Evolutionary conservation across 2,888 invertebrate genomes (phyloP), one percentile per base, ranked within the genome.

Genomic region (Onthophagus sagittarius): DNA sequence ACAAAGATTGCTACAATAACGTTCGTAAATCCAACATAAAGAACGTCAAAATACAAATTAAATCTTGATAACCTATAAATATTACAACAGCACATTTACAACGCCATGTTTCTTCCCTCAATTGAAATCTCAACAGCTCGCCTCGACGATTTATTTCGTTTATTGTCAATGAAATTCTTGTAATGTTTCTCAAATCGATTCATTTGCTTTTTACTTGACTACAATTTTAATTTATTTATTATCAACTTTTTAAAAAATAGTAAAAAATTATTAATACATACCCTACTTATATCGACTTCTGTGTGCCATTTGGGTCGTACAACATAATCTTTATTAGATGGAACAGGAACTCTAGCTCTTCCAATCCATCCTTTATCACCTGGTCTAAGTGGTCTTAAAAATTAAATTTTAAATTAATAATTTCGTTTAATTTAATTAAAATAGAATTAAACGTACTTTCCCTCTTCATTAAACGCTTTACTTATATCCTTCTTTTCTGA

Each of bases 291-390:
- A 86, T 97, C 96, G 67, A 93, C 90, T 82, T 97, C 97, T 75
- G 92, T 90, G 77, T 93, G 93, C 90, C 95, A 96, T 85, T 94
- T 94, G 11, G 99, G 99, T 70, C 99, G 88, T 79, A 94, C 92
- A 71, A 99, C 94, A 86, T 99, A 99, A 86, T 99, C 99, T 87
- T 97, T 98, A 84, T 93, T 96, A 70, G 97, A 97, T 23, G 98
- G 98, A 83, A 91, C 86, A 15, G 99, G 99, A 73, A 99, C 99
- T 74, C 99, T 89, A 11, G 99, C 99, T 82, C 99, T 89, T 39
- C 93, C 92, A 77, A 98, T 92, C 97, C 97, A 99, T 63, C 98
- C 99, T 77, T 94, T 93, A 83, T 98, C 97, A 74, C 99, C 99
- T 0, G 98, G 98, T 73, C 97, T 89, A 75, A 95, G 86, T 71